These are phyloP conservation scores for Lemur catta DNA, from an alignment of 2,797 vertebrate genomes.

Conservation along the genomic window DNA sequence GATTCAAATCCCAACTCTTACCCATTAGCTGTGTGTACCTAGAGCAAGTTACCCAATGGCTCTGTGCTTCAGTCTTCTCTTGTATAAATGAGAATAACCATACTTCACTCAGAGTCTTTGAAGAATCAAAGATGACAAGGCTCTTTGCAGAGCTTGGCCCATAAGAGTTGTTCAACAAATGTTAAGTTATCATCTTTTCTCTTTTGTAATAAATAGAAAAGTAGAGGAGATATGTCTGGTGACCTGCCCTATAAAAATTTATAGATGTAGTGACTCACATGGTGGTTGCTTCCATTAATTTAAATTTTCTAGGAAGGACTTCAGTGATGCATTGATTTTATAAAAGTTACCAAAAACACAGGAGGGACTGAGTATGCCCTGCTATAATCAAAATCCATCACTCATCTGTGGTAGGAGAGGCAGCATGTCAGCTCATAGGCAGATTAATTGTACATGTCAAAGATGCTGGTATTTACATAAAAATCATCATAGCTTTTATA, in stretches of 20 bases:
- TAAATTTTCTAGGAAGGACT: conserved; percentile 18
- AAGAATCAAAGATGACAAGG: neutral
- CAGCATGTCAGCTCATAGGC: neutral
- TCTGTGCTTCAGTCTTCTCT: neutral
- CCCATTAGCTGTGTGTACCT: neutral
- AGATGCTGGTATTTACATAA: conserved; percentile 24
- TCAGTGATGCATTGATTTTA: neutral
- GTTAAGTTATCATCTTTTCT: neutral
- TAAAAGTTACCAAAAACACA: neutral
- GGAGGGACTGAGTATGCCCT: neutral
- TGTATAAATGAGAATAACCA: neutral
- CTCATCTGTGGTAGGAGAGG: neutral
- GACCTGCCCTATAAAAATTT: neutral
- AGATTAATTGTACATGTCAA: conserved; percentile 37
- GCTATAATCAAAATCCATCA: neutral
- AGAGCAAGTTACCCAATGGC: neutral
- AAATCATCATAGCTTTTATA: neutral
- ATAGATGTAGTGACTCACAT: neutral
- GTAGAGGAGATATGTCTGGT: neutral
- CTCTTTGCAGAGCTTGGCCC: neutral
- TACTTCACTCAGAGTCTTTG: neutral
- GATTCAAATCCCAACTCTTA: neutral
- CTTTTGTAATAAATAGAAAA: neutral
- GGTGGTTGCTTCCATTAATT: neutral
- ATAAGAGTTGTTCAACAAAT: neutral